Evolutionary conservation across 2,888 invertebrate species (phyloP).

Genomic region (Acanthococcus lagerstroemiae): DNA sequence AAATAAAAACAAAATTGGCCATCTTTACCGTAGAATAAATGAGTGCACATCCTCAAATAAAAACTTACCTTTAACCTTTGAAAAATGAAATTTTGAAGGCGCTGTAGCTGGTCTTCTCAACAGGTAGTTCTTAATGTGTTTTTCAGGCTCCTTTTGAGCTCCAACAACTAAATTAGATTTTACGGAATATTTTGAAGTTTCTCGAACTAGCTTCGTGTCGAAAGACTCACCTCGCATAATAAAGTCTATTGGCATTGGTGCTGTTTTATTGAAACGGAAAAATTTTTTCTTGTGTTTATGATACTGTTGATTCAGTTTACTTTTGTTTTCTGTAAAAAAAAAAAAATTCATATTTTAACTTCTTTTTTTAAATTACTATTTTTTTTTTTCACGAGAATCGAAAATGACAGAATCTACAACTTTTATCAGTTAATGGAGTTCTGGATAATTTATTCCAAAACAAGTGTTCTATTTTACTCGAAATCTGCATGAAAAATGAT

Average conservation of each 20-base stretch:
- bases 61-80: background rate
- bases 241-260: slow-evolving; percentile 11
- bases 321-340: background rate
- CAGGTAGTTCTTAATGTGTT: background rate
- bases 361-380: too few relatives aligned
- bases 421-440: too few relatives aligned
- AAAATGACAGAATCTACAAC: too few relatives aligned
- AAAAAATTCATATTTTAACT: slow-evolving; percentile 2
- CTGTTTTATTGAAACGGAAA: slow-evolving; percentile 16
- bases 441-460: too few relatives aligned
- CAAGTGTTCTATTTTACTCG: too few relatives aligned
- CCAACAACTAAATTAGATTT: background rate
- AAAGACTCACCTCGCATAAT: background rate
- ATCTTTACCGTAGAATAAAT: background rate
- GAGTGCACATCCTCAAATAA: too few relatives aligned
- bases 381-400: too few relatives aligned
- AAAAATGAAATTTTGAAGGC: slow-evolving; percentile 6
- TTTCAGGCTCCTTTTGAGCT: background rate
- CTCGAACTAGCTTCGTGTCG: background rate
- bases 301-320: slow-evolving; percentile 3
- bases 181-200: background rate
- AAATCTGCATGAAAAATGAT: too few relatives aligned
- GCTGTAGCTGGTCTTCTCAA: slow-evolving; percentile 13
- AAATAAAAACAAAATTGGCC: background rate
- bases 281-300: slow-evolving; percentile 11